A percentile compares a stretch with the other conserved stretches of the same genome.
Conservation (phyloP, 1,140 invertebrate genomes). For the Maconellicoccus hirsutus region DNA sequence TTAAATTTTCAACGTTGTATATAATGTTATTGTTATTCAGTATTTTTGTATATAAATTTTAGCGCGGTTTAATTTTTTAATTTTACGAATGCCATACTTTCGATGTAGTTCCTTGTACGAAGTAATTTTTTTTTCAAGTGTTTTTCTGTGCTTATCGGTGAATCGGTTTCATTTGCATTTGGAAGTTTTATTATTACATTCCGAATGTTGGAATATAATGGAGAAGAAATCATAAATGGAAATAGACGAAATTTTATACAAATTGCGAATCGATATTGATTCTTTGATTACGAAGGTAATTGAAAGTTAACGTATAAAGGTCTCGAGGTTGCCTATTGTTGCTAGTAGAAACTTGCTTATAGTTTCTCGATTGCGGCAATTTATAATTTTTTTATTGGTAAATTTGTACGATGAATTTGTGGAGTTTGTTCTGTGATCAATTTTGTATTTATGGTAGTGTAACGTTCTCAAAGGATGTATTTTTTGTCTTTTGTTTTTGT, state of each 20-base stretch:
- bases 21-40: background rate
- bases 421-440: conserved; percentile 12
- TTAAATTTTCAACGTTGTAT: background rate
- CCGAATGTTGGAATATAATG: too few relatives aligned
- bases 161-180: background rate
- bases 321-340: too few relatives aligned
- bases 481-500: background rate
- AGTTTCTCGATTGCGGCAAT: background rate
- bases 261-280: too few relatives aligned
- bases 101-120: conserved; percentile 1
- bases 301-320: too few relatives aligned
- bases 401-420: background rate
- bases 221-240: too few relatives aligned
- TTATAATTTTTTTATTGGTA: background rate
- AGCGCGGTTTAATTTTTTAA: background rate
- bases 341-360: background rate
- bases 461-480: background rate
- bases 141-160: background rate
- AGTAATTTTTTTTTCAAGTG: background rate
- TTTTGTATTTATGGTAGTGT: conserved; percentile 9
- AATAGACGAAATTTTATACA: too few relatives aligned
- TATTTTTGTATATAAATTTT: background rate
- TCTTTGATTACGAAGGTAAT: too few relatives aligned
- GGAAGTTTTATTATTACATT: too few relatives aligned
- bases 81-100: conserved; percentile 8